A percentile compares a stretch with the other conserved stretches of the same genome.
These are phyloP conservation scores for Himantopus leucocephalus DNA, from an alignment of 2,113 vertebrate genomes.

Conservation along the genomic window DNA sequence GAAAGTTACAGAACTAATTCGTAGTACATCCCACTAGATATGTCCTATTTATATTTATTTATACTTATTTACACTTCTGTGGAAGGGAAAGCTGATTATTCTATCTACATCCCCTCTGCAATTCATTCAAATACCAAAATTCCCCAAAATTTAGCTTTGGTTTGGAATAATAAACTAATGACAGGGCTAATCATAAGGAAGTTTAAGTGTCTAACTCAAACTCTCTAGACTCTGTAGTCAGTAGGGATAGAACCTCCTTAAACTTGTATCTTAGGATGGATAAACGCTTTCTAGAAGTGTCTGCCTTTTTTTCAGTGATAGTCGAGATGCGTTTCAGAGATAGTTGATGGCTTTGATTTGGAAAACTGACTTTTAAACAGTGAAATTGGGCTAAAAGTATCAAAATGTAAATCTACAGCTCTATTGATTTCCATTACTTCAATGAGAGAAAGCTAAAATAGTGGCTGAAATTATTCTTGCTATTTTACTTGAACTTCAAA, in stretches of 20 bases:
- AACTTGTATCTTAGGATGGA: background rate
- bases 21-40: background rate
- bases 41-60: background rate
- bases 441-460: background rate
- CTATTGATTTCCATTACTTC: background rate
- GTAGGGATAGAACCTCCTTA: background rate
- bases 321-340: accelerated
- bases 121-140: background rate
- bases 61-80: background rate
- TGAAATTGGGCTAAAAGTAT: background rate
- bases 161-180: background rate
- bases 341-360: background rate
- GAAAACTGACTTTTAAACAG: background rate
- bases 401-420: background rate
- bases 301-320: background rate
- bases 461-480: background rate
- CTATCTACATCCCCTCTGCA: background rate
- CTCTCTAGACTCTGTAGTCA: background rate
- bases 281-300: background rate
- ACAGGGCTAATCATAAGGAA: background rate
- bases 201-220: background rate
- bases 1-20: background rate
- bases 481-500: background rate
- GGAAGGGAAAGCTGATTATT: background rate
- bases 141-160: background rate